Evolutionary conservation across 2,888 invertebrate genomes (phyloP).

Genomic region (Campoplex capitator): DNA sequence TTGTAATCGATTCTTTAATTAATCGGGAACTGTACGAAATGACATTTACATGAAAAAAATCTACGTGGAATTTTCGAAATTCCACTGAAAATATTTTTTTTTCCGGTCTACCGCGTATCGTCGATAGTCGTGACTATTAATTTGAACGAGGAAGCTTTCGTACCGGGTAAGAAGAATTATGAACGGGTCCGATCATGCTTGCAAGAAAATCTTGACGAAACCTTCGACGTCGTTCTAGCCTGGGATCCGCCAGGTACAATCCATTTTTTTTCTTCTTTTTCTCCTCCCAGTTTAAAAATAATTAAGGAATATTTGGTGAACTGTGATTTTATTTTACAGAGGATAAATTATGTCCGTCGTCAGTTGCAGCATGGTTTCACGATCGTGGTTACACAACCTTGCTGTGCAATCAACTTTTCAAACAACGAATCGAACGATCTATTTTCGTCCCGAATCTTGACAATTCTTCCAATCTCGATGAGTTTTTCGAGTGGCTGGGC

Average conservation of each 20-base stretch:
- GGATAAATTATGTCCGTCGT: constrained; percentile 86
- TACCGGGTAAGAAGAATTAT: constrained; percentile 85
- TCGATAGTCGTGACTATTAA: constrained; percentile 85
- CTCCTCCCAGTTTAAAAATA: constrained; percentile 6
- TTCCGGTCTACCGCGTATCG: constrained; percentile 68
- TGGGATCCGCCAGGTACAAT: constrained; percentile 86
- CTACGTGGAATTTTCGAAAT: constrained; percentile 44
- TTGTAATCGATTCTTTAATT: constrained; percentile 8
- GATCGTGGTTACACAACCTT: constrained; percentile 84
- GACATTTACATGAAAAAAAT: not conserved
- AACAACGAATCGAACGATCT: constrained; percentile 80
- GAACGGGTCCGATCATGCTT: constrained; percentile 83
- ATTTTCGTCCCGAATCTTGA: constrained; percentile 83
- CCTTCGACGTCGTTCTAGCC: constrained; percentile 84
- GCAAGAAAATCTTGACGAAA: constrained; percentile 80
- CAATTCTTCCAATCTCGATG: constrained; percentile 76
- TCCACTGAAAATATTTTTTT: constrained; percentile 67
- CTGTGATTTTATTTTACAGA: constrained; percentile 74
- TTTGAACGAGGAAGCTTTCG: constrained; percentile 84
- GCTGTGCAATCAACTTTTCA: constrained; percentile 84
- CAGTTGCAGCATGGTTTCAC: constrained; percentile 86
- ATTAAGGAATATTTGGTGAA: constrained; percentile 6
- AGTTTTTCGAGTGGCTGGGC: constrained; percentile 87
- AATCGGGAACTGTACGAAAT: constrained; percentile 4
- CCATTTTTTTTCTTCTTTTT: constrained; percentile 22